Base-by-base conservation (phyloP, 1,140 invertebrate genomes). In the Trichonephila clavipes region DNA sequence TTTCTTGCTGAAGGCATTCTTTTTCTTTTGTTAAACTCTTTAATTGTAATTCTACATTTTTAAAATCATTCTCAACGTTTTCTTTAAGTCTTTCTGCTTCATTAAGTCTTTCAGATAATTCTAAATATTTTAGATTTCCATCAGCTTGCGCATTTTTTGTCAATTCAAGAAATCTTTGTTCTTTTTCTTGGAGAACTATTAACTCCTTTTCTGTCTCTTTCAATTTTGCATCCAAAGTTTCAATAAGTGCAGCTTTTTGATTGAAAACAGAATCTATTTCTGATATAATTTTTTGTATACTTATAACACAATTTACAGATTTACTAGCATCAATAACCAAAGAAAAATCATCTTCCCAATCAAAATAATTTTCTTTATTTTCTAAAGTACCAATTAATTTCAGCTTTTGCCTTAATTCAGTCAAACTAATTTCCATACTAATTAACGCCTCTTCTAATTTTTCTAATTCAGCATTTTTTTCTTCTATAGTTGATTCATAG, bases 71-170 rank as follows among this genome's bases (percentile, higher is more conserved):
- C 5, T 88, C 62, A 16, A 64, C 8, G 1, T 64, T 64, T 64
- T 88, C 7, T 21, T 21, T 34, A 40, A 16, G 34, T 1, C 0
- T 19, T 64, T 88, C 34, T 16, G 34, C 12, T 62, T 88, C 34
- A 14, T 34, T 3, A 10, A 88, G 40, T 40, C 64, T 40, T 64
- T 64, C 8, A 19, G 61, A 44, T 19, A 88, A 19, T 40, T 40
- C 62, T 64, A 88, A 40, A 64, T 58, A 64, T 40, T 58, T 28
- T 6, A 44, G 8, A 64, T 66, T 28, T 12, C 66, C 59, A 88
- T 34, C 28, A 34, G 86, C 64, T 40, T 88, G 86, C 14, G 66
- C 28, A 40, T 61, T 58, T 34, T 88, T 88, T 40, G 28, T 64
- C 18, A 58, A 59, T 18, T 85, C 44, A 59, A 40, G 44, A 51